phyloP scores from a whole-genome alignment of 1,140 invertebrate genomes.

The Drosophila funebris region DNA sequence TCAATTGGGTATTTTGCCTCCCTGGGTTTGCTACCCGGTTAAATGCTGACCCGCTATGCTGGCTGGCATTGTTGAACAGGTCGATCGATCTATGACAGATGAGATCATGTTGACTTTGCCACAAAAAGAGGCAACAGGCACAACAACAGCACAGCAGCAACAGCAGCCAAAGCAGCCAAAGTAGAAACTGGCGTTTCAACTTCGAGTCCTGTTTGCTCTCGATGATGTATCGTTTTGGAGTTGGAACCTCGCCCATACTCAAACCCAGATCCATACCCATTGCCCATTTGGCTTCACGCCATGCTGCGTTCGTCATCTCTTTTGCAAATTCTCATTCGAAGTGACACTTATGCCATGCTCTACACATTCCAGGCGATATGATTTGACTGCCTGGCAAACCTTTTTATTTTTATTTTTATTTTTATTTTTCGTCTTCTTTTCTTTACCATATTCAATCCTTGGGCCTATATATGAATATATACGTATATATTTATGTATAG shows the following conservation, averaged over 20 bases:
- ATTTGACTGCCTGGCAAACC: slow-evolving; percentile 54
- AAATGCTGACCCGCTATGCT: slow-evolving; percentile 53
- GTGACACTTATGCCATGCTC: slow-evolving; percentile 82
- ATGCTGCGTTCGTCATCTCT: slow-evolving; percentile 68
- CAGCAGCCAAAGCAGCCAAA: slow-evolving; percentile 23
- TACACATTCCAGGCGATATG: slow-evolving; percentile 78
- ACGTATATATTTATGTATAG: not conserved
- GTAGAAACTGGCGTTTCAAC: slow-evolving; percentile 49
- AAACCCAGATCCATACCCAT: slow-evolving; percentile 36
- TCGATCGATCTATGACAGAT: slow-evolving; percentile 82
- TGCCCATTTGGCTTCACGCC: slow-evolving; percentile 69
- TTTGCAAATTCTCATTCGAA: slow-evolving; percentile 71
- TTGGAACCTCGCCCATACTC: slow-evolving; percentile 6
- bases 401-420: slow-evolving; percentile 31
- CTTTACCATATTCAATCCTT: not conserved
- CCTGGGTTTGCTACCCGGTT: slow-evolving; percentile 57
- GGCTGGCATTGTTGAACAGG: slow-evolving; percentile 67
- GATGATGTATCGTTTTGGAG: slow-evolving; percentile 78
- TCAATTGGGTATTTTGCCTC: slow-evolving; percentile 37
- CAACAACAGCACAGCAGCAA: slow-evolving; percentile 29
- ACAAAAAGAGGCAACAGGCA: slow-evolving; percentile 59
- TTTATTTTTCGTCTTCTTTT: not conserved
- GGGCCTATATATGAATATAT: not conserved
- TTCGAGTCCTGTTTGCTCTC: slow-evolving; percentile 72
- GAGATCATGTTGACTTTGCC: slow-evolving; percentile 81